Evolutionary conservation across 2,888 invertebrate species (phyloP).

Genomic region (Ophion costatus): DNA sequence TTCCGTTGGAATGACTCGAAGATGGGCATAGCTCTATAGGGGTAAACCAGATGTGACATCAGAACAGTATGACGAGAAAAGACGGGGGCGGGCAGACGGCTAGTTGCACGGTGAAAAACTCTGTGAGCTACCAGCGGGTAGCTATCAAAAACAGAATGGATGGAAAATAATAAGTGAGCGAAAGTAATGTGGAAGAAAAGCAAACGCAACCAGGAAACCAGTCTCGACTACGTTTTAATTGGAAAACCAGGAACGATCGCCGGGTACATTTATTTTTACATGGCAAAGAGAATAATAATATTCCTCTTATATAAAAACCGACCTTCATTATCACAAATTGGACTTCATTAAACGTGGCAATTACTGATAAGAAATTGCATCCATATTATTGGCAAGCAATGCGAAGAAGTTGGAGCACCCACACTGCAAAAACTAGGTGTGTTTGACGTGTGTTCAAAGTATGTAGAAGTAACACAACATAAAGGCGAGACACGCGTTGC

Average conservation of each 20-base stretch:
- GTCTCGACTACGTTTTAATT: conserved; percentile 24
- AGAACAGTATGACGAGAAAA: conserved; percentile 28
- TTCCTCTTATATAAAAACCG: background rate
- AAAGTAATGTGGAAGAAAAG: conserved; percentile 39
- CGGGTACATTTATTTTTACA: background rate
- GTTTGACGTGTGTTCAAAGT: no score
- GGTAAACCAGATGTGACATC: conserved; percentile 36
- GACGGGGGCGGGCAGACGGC: background rate
- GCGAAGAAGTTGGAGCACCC: no score
- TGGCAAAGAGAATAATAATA: background rate
- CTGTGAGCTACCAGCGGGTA: conserved; percentile 37
- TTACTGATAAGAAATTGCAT: no score
- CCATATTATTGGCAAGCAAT: no score
- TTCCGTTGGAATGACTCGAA: conserved; percentile 51
- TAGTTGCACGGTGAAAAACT: conserved; percentile 35
- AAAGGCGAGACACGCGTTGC: no score
- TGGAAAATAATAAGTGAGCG: conserved; percentile 24
- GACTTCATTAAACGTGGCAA: background rate
- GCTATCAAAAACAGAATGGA: conserved; percentile 25
- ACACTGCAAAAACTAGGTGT: no score
- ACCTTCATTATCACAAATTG: background rate
- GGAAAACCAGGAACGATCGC: background rate
- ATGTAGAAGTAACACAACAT: no score
- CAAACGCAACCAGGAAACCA: conserved; percentile 10
- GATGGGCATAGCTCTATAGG: conserved; percentile 37